Conservation (phyloP, 2,888 invertebrate genomes). For the Prenolepis imparis region DNA sequence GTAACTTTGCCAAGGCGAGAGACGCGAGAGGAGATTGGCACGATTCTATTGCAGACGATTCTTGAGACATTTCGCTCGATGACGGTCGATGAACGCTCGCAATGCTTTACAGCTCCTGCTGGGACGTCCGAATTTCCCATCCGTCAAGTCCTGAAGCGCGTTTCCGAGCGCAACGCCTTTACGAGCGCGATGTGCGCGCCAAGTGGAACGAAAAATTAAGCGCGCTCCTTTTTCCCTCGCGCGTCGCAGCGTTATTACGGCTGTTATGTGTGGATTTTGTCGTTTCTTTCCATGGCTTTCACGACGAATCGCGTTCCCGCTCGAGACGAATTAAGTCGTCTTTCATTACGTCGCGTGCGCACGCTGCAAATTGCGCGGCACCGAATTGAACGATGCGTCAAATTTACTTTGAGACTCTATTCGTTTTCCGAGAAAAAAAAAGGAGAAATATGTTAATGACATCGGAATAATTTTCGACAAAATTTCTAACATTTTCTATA, state of each 20-base stretch:
- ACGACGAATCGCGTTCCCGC: slow-evolving; percentile 40
- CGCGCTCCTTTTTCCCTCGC: slow-evolving; percentile 49
- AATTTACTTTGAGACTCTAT: slow-evolving; percentile 12
- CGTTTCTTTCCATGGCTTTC: slow-evolving; percentile 45
- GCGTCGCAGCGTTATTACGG: slow-evolving; percentile 43
- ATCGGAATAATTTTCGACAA: neutral
- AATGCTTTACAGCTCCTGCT: slow-evolving; percentile 45
- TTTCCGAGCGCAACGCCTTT: slow-evolving; percentile 55
- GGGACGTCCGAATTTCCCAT: slow-evolving; percentile 56
- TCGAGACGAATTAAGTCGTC: slow-evolving; percentile 52
- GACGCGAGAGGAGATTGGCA: neutral
- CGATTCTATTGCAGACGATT: slow-evolving; percentile 13
- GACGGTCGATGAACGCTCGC: slow-evolving; percentile 50
- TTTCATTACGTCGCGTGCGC: slow-evolving; percentile 37
- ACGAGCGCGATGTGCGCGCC: slow-evolving; percentile 56
- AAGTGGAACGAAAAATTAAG: slow-evolving; percentile 58
- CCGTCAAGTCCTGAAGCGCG: slow-evolving; percentile 48
- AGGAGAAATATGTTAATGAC: neutral
- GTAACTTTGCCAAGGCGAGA: neutral
- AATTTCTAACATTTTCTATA: neutral
- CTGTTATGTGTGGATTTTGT: slow-evolving; percentile 53
- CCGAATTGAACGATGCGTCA: slow-evolving; percentile 22
- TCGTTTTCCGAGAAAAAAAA: neutral
- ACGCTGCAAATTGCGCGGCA: slow-evolving; percentile 11
- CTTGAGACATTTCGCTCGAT: slow-evolving; percentile 32